phyloP scores from a whole-genome alignment of 2,113 vertebrate species.

The Jacana jacana region DNA sequence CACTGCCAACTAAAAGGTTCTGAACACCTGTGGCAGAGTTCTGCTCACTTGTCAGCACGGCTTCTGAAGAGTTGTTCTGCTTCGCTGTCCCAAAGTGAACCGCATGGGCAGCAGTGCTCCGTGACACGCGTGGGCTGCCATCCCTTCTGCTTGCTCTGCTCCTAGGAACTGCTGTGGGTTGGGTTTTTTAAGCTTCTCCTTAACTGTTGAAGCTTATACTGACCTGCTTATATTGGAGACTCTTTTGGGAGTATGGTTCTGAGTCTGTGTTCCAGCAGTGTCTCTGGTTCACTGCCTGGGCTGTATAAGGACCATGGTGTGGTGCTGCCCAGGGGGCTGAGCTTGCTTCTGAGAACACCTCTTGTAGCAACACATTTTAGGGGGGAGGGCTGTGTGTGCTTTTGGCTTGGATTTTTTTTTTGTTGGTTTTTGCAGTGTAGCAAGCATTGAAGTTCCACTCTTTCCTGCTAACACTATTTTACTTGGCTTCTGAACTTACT shows the following conservation, averaged over 20 bases:
- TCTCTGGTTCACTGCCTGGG: background rate
- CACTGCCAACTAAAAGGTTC: background rate
- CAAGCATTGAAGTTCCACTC: background rate
- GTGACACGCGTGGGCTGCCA: accelerated
- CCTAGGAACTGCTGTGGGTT: background rate
- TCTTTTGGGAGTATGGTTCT: background rate
- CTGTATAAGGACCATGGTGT: background rate
- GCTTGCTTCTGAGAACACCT: background rate
- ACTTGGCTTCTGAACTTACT: background rate
- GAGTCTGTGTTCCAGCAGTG: background rate
- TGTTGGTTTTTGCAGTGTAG: background rate
- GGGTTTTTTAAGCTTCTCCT: background rate
- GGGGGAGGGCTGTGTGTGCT: background rate
- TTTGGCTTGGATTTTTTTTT: background rate
- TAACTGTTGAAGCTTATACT: background rate
- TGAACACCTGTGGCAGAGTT: background rate
- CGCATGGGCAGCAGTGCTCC: accelerated
- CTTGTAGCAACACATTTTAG: no score
- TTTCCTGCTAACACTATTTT: background rate
- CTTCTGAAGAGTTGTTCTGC: background rate
- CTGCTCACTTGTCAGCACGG: accelerated
- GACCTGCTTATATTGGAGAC: background rate
- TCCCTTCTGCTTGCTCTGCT: background rate
- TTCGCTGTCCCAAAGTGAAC: accelerated
- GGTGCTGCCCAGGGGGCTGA: background rate